Evolutionary conservation across 2,797 vertebrate genomes (phyloP).

Genomic region (Spheniscus humboldti): DNA sequence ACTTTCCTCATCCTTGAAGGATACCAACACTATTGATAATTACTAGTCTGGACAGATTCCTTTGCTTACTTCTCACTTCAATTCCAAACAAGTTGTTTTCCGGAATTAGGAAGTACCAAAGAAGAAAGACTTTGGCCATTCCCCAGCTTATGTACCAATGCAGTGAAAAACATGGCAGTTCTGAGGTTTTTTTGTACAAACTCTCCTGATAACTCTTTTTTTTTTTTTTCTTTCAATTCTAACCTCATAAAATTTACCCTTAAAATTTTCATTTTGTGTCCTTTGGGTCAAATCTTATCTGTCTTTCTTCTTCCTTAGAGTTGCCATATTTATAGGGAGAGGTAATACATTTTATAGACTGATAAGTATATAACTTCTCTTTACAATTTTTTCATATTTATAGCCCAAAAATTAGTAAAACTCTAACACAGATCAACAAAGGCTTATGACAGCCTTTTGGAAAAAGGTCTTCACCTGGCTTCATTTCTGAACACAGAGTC

Average conservation of each 20-base stretch:
- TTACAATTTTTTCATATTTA: background rate
- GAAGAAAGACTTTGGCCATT: background rate
- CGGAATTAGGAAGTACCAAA: background rate
- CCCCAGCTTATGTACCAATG: fast-evolving
- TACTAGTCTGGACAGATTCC: background rate
- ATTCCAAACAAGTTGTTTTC: background rate
- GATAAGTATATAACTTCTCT: background rate
- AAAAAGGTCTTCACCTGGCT: background rate
- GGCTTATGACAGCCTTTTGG: background rate
- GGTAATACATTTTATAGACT: background rate
- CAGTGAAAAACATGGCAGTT: background rate
- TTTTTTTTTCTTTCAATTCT: background rate
- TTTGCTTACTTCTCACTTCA: background rate
- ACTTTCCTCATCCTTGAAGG: background rate
- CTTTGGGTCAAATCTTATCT: background rate
- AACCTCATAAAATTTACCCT: background rate
- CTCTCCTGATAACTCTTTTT: background rate
- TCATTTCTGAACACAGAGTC: background rate
- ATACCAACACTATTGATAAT: background rate
- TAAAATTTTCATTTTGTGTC: background rate
- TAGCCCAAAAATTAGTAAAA: background rate
- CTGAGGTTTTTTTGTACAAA: background rate
- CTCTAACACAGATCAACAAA: background rate
- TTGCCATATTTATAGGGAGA: background rate
- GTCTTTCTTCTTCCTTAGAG: background rate